These are phyloP conservation scores for Drosophila subquinaria DNA, from an alignment of 2,888 invertebrate species.

Conservation along the genomic window DNA sequence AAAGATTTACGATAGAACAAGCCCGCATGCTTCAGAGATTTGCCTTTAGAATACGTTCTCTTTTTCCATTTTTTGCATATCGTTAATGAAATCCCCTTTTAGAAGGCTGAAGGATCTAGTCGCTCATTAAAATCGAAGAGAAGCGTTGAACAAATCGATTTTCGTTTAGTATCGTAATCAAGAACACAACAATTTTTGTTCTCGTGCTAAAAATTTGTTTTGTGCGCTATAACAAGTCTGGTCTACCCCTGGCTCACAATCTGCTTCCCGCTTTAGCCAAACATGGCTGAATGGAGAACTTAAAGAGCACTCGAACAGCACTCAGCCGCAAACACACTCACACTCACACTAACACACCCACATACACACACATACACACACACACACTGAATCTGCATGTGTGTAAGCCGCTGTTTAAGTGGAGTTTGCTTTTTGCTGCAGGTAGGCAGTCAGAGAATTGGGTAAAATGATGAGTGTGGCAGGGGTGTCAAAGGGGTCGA, in stretches of 20 bases:
- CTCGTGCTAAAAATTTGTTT: slow-evolving; percentile 78
- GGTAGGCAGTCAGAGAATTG: slow-evolving; percentile 49
- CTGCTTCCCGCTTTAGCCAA: slow-evolving; percentile 19
- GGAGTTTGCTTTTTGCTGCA: slow-evolving; percentile 67
- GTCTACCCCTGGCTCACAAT: slow-evolving; percentile 13
- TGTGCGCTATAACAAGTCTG: slow-evolving; percentile 76
- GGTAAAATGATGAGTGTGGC: slow-evolving; percentile 50
- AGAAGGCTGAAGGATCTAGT: slow-evolving; percentile 46
- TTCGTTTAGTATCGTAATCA: slow-evolving; percentile 81
- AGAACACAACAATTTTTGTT: slow-evolving; percentile 71
- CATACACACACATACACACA: slow-evolving; percentile 5
- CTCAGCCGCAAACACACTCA: slow-evolving; percentile 71
- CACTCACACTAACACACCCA: slow-evolving; percentile 25
- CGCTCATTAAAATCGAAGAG: slow-evolving; percentile 66
- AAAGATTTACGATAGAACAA: slow-evolving; percentile 29
- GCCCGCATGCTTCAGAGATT: slow-evolving; percentile 8
- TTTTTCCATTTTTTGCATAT: slow-evolving; percentile 48
- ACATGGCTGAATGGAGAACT: slow-evolving; percentile 74
- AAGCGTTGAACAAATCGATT: slow-evolving; percentile 74
- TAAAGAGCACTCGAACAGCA: slow-evolving; percentile 80
- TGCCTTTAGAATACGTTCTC: background rate
- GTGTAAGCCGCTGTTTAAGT: slow-evolving; percentile 67
- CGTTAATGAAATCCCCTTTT: slow-evolving; percentile 64
- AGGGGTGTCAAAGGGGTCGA: background rate
- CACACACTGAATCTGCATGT: slow-evolving; percentile 56